A percentile compares a stretch with the other conserved stretches of the same genome.
These are phyloP conservation scores for Crotalus tigris DNA, from an alignment of 2,113 vertebrate genomes.

Conservation along the genomic window DNA sequence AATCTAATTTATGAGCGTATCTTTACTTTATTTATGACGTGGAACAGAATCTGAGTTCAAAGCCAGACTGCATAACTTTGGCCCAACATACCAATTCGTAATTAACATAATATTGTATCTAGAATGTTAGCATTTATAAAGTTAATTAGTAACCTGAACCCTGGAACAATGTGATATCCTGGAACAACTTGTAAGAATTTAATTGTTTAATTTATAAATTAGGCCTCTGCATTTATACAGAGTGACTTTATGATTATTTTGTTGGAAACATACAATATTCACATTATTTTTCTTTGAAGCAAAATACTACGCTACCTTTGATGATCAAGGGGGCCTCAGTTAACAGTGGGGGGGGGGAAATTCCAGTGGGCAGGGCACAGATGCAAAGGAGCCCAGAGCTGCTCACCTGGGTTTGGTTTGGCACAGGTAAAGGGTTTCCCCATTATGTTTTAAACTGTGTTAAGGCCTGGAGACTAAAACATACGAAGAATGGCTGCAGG, in stretches of 20 bases:
- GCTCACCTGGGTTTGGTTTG: neutral
- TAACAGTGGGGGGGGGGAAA: neutral
- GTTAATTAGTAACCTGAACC: constrained; percentile 40
- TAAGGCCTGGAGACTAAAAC: too few species aligned
- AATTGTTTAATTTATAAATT: accelerated
- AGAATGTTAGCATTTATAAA: constrained; percentile 21
- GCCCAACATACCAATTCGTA: constrained; percentile 24
- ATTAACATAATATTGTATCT: constrained; percentile 20
- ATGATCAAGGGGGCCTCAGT: neutral
- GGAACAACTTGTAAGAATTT: accelerated
- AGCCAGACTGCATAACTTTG: neutral
- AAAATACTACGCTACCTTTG: neutral
- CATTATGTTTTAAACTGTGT: too few species aligned
- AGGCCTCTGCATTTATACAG: neutral
- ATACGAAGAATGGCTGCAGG: too few species aligned
- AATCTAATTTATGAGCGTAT: neutral
- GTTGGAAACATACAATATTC: neutral
- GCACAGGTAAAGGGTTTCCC: neutral
- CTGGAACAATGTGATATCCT: neutral
- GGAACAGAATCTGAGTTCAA: neutral
- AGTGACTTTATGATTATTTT: neutral
- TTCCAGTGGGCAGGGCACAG: neutral
- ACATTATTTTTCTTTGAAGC: neutral
- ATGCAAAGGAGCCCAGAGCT: neutral
- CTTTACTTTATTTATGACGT: neutral